A percentile compares a stretch with the other conserved stretches of the same genome.
These are phyloP conservation scores for Lucilia cuprina DNA, from an alignment of 1,140 invertebrate genomes.

Conservation along the genomic window DNA sequence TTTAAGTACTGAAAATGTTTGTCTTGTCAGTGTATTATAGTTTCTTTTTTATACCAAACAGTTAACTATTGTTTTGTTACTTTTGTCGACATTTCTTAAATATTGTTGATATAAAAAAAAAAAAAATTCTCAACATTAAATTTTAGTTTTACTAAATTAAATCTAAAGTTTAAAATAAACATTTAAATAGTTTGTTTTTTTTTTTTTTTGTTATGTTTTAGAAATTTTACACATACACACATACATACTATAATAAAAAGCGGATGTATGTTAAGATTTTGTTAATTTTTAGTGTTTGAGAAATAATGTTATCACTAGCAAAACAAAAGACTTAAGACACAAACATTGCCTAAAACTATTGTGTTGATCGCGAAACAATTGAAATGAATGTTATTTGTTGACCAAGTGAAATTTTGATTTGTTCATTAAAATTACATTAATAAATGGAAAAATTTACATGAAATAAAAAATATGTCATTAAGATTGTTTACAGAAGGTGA, in stretches of 20 bases:
- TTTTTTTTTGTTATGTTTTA: background rate
- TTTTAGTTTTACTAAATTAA: background rate
- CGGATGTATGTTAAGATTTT: background rate
- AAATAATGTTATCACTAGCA: background rate
- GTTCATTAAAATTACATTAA: too few relatives aligned
- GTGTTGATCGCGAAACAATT: too few relatives aligned
- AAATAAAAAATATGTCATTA: too few relatives aligned
- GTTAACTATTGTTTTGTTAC: background rate
- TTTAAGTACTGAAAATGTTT: background rate
- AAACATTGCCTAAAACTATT: background rate
- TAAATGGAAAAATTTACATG: too few relatives aligned
- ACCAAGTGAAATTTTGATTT: too few relatives aligned
- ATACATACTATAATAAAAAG: background rate
- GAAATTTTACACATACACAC: background rate
- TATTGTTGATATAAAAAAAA: conserved; percentile 6
- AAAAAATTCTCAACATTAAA: background rate
- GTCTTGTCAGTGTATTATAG: background rate
- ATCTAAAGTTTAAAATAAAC: background rate
- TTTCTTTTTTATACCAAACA: background rate
- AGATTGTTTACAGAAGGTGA: too few relatives aligned
- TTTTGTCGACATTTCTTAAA: background rate
- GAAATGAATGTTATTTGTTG: too few relatives aligned
- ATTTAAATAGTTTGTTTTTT: background rate
- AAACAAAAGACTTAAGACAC: conserved; percentile 15
- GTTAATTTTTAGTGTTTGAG: background rate